Evolutionary conservation across 2,888 invertebrate genomes (phyloP).

Genomic region (Ecliptopera silaceata): DNA sequence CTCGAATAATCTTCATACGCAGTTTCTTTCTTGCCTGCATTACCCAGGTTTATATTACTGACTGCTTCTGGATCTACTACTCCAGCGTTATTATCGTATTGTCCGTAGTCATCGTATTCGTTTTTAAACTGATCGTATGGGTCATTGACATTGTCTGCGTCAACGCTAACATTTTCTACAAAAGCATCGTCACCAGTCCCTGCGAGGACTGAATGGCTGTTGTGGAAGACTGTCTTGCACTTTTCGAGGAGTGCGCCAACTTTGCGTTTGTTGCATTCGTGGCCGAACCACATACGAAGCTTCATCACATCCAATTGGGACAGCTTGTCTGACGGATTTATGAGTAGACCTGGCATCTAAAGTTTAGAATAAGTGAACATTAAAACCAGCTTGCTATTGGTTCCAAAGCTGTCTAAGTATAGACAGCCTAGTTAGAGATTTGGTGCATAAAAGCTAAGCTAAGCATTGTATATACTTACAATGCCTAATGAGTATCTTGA

Average conservation of each 20-base stretch:
- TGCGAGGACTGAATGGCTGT: background rate
- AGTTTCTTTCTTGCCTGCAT: too few relatives aligned
- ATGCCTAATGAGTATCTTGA: too few relatives aligned
- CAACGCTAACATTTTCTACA: background rate
- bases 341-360: conserved; percentile 57
- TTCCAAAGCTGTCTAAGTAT: too few relatives aligned
- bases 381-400: too few relatives aligned
- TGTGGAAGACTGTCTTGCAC: conserved; percentile 44
- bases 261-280: conserved; percentile 63
- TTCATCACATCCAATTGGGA: conserved; percentile 66
- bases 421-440: too few relatives aligned
- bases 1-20: too few relatives aligned
- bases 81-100: background rate
- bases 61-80: background rate
- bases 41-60: too few relatives aligned
- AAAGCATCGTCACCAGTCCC: background rate
- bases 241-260: conserved; percentile 52
- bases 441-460: too few relatives aligned
- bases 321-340: conserved; percentile 51
- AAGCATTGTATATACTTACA: too few relatives aligned
- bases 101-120: background rate
- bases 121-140: background rate
- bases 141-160: background rate
- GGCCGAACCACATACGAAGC: conserved; percentile 54
- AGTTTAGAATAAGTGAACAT: conserved; percentile 11